Conservation (phyloP, 1,140 invertebrate species). For the Aphidius ervi region DNA sequence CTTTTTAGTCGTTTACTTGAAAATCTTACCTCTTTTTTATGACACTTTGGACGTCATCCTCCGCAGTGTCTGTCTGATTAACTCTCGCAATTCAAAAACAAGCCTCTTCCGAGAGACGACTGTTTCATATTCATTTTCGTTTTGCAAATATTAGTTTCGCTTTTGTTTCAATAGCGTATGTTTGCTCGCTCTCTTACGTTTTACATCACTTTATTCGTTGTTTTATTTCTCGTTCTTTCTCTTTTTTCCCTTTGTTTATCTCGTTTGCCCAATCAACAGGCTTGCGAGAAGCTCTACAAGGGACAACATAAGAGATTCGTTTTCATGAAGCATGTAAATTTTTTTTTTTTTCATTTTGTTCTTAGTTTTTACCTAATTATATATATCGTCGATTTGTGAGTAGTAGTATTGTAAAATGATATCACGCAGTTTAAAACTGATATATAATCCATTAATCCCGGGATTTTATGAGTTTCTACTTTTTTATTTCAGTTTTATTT, state of each 20-base stretch:
- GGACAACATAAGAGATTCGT: conserved; percentile 33
- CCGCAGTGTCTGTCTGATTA: conserved; percentile 32
- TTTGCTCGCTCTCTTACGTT: conserved; percentile 28
- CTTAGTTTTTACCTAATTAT: no score
- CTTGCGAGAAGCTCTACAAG: conserved; percentile 34
- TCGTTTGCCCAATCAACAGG: conserved; percentile 17
- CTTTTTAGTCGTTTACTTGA: no score
- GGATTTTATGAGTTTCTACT: no score
- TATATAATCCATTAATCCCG: no score
- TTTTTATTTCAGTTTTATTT: no score
- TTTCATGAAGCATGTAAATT: conserved; percentile 19
- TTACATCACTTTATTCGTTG: conserved; percentile 29
- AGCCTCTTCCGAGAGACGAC: conserved; percentile 29
- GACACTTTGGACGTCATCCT: conserved; percentile 41
- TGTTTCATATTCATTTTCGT: conserved; percentile 25
- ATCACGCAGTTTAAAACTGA: no score
- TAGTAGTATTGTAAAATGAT: no score
- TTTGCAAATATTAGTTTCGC: neutral
- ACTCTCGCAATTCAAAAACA: conserved; percentile 26
- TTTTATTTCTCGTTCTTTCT: conserved; percentile 17
- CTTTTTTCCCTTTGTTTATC: conserved; percentile 17
- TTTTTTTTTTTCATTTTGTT: neutral
- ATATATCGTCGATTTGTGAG: no score
- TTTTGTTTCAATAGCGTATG: conserved; percentile 10
- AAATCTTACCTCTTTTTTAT: conserved; percentile 43